A percentile compares a stretch with the other conserved stretches of the same genome.
Evolutionary conservation across 2,797 vertebrate genomes (phyloP).

Genomic region (Taeniopygia guttata): DNA sequence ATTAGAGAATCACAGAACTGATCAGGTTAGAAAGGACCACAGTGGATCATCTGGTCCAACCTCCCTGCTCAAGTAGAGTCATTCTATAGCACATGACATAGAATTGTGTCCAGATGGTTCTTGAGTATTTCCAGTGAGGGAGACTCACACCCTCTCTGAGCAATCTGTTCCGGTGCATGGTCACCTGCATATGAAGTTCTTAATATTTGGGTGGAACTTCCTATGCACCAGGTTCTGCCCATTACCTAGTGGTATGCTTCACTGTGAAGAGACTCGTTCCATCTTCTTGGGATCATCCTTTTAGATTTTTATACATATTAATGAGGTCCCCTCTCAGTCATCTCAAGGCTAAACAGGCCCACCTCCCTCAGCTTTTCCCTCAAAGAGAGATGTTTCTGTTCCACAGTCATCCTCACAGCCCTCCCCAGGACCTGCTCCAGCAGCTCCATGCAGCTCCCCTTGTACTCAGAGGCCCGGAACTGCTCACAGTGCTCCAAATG

Average conservation of each 20-base stretch:
- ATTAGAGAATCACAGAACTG: not conserved
- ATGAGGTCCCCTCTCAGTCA: not conserved
- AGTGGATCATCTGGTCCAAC: not conserved
- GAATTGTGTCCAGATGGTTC: not conserved
- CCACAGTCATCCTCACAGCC: not conserved
- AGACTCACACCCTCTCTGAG: not conserved
- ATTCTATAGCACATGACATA: not conserved
- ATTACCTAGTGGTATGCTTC: no score
- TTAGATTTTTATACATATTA: not conserved
- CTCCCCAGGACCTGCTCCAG: no score
- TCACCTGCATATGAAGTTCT: not conserved
- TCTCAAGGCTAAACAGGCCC: not conserved
- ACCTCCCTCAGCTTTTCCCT: not conserved
- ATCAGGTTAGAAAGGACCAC: not conserved
- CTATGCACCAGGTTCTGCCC: not conserved
- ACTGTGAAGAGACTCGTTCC: not conserved
- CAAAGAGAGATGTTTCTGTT: rapidly evolving
- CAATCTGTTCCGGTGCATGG: not conserved
- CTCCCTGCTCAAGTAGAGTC: not conserved
- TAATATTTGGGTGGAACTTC: not conserved
- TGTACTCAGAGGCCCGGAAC: not conserved
- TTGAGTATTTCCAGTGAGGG: not conserved
- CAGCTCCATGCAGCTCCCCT: not conserved
- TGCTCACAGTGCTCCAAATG: not conserved
- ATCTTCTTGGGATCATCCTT: not conserved